Base-by-base conservation (phyloP, 2,888 invertebrate genomes). In the Gnatocerus cornutus region DNA sequence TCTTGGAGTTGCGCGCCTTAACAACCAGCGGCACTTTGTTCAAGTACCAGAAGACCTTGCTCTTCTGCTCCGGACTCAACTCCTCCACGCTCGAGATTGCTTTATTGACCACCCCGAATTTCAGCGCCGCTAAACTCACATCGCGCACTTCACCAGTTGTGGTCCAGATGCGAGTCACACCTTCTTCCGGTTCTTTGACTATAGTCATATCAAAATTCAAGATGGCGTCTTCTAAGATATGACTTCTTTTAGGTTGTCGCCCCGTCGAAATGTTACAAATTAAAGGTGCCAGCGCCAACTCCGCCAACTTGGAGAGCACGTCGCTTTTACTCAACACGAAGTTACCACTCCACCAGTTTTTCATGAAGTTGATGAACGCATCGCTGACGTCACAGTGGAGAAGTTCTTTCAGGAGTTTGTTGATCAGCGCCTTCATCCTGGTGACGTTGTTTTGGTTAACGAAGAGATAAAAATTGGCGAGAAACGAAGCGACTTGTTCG, bases 261-360 rank as follows among this genome's bases (percentile, higher is more conserved):
- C n/a, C 10, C 16, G 10, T 5, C 1, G 53, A 53, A 8, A 53
- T 53, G 4, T 6, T 37, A 5, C n/a, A 13, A 7, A 37, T 37
- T 3, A n/a, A 37, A 6, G 53, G 37, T 8, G 37, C 3, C 14
- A 53, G 30, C 13, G 53, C 33, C 14, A 53, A 30, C 14, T 53
- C 53, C 0, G 53, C 37, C 9, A 53, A 37, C 16, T 53, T 53
- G 3, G 53, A 4, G 8, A 53, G 13, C 10, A 53, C 16, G 16
- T 53, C 53, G 37, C 29, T 13, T 37, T 53, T 53, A 12, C 33
- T 53, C 10, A 53, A 33, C 8, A 53, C 30, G 13, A 53, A 53
- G 10, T 53, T 53, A 9, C 53, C 53, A 13, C 37, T 4, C 53
- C 53, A 53, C 53, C 53, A 53, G 14, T n/a, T 30, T 8, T 53